These are phyloP conservation scores for Operophtera brumata DNA, from an alignment of 2,888 invertebrate species.

Conservation along the genomic window DNA sequence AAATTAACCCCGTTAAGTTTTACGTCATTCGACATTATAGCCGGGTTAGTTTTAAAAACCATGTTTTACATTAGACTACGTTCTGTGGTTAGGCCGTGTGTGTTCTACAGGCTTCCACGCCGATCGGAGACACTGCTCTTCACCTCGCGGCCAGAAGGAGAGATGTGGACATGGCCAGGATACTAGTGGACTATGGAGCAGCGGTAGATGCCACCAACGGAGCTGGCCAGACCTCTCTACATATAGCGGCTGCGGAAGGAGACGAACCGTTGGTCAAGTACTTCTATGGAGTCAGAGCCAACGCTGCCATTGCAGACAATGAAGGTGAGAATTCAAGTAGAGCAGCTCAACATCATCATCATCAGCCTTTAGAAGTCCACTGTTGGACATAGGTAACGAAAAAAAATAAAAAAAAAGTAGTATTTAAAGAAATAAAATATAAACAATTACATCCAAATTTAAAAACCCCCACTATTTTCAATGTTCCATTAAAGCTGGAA, in stretches of 20 bases:
- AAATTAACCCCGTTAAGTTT: not conserved
- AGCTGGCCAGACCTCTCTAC: slow-evolving; percentile 96
- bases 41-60: not conserved
- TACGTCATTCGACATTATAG: not conserved
- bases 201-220: slow-evolving; percentile 95
- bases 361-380: not conserved
- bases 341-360: no score
- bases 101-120: slow-evolving; percentile 83
- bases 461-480: no score
- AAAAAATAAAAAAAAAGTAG: not conserved
- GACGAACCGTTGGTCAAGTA: slow-evolving; percentile 97
- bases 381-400: not conserved
- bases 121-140: slow-evolving; percentile 95
- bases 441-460: no score
- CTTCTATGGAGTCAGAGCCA: slow-evolving; percentile 96
- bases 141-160: slow-evolving; percentile 96
- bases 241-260: slow-evolving; percentile 97
- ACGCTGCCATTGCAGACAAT: slow-evolving; percentile 96
- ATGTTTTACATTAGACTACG: not conserved
- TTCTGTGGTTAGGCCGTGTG: slow-evolving; percentile 20
- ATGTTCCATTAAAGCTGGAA: no score
- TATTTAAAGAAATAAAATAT: no score
- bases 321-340: slow-evolving; percentile 80
- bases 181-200: slow-evolving; percentile 95
- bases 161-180: slow-evolving; percentile 95